Conservation (phyloP, 2,888 invertebrate species). For the Ryuthela nishihirai region DNA sequence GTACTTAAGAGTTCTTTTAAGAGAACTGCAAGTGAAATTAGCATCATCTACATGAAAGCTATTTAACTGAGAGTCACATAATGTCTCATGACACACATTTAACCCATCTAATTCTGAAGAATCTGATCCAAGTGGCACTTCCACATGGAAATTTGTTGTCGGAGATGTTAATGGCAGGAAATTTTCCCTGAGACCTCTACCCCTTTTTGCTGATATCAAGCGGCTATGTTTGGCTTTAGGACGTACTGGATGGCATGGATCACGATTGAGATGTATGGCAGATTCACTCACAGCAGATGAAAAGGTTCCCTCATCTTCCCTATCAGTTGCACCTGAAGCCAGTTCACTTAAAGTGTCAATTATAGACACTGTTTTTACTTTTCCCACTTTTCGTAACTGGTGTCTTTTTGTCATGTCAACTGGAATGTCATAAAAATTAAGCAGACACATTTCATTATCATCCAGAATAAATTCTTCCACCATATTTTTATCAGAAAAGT, state of each 20-base stretch:
- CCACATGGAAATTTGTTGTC: background rate
- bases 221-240: slow-evolving; percentile 21
- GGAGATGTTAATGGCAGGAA: background rate
- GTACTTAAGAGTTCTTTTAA: slow-evolving; percentile 34
- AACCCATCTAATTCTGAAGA: background rate
- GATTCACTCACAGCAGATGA: slow-evolving; percentile 35
- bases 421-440: slow-evolving; percentile 36
- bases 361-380: slow-evolving; percentile 46
- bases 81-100: slow-evolving; percentile 7
- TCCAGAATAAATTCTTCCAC: slow-evolving; percentile 34
- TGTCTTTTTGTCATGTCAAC: slow-evolving; percentile 22
- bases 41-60: slow-evolving; percentile 13
- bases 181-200: slow-evolving; percentile 1
- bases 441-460: slow-evolving; percentile 28
- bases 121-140: background rate
- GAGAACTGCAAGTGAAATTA: slow-evolving; percentile 22
- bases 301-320: slow-evolving; percentile 35
- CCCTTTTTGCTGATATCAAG: slow-evolving; percentile 1
- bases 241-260: slow-evolving; percentile 14
- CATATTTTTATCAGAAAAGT: slow-evolving; percentile 17
- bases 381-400: slow-evolving; percentile 26
- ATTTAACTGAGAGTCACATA: slow-evolving; percentile 7
- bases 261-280: slow-evolving; percentile 17
- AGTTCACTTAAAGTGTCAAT: slow-evolving; percentile 48
- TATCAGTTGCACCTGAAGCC: slow-evolving; percentile 42